Base-by-base conservation (phyloP, 2,888 invertebrate genomes). In the Tiphia femorata region DNA sequence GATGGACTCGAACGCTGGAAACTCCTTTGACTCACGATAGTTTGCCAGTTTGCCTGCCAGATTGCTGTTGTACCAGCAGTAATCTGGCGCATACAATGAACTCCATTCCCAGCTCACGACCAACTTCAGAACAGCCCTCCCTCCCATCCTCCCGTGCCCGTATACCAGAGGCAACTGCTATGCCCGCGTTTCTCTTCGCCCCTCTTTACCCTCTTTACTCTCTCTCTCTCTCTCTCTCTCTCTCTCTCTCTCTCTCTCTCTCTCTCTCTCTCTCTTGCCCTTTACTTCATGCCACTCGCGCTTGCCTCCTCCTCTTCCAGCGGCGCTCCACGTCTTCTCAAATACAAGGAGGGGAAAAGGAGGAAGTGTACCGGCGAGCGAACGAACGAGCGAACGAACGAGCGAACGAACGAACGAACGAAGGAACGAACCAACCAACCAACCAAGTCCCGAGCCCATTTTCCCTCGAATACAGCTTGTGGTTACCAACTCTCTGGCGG, bases 71-170 rank as follows among this genome's bases (percentile, higher is more conserved):
- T 60, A 65, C 58, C 55, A 52, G 58, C 62, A 61, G 67, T 72
- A 75, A 76, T 75, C 70, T 63, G 65, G 52, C 50, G 53, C 71
- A 64, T 63, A 72, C 70, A 73, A 72, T 70, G 68, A 73, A 73
- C 70, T 73, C 52, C 59, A 62, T 67, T 62, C 56, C 58, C 59
- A 49, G 21, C 53, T 25, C 35, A 19, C 48, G 35, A 56, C 54
- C 44, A 67, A 67, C 62, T 70, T 62, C 47, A 57, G 46, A 41
- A 41, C 19, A 40, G 33, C 33, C 27, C 35, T 49, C 60, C 53
- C 43, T 47, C 44, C 46, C 27, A 41, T 63, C 53, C 43, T 47
- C 44, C 46, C 27, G 44, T 16, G 21, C 27, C 38, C 33, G 38
- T 17, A 17, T 27, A 35, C 27, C 33, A 44, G 14, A 43, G 35